Conservation (phyloP, 35 echinoderm and acorn worm species). For the Stichopus chloronotus region DNA sequence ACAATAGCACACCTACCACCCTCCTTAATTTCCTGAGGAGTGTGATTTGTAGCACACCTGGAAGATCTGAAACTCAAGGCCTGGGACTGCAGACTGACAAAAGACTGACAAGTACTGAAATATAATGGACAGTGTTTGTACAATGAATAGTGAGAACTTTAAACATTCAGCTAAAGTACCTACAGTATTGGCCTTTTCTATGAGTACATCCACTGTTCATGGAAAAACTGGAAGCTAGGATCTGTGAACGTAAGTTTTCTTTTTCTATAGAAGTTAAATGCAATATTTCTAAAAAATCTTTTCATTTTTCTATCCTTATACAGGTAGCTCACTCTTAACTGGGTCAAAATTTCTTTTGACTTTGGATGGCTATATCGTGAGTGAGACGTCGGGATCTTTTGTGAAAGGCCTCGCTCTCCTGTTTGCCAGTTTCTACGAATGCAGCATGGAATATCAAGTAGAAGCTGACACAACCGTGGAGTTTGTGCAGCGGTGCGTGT, state of each 20-base stretch:
- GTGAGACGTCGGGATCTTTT: neutral
- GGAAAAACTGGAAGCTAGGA: neutral
- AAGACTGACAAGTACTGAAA: too few relatives aligned
- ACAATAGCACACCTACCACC: too few relatives aligned
- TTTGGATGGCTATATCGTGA: slow-evolving; percentile 14
- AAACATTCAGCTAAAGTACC: too few relatives aligned
- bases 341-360: slow-evolving; percentile 1
- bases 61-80: too few relatives aligned
- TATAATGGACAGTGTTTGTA: too few relatives aligned
- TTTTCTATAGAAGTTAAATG: neutral
- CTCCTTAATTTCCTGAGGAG: too few relatives aligned
- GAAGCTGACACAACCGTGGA: neutral
- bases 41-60: too few relatives aligned
- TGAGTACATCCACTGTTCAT: neutral
- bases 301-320: neutral
- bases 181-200: too few relatives aligned
- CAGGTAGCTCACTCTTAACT: slow-evolving; percentile 14
- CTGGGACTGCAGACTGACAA: too few relatives aligned
- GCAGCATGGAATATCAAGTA: neutral
- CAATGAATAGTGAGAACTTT: too few relatives aligned
- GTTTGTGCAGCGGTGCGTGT: neutral
- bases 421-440: slow-evolving; percentile 34
- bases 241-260: neutral
- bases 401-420: slow-evolving; percentile 38
- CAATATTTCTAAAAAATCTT: neutral